phyloP scores from a whole-genome alignment of 2,888 invertebrate species.

The Tenthredo scrophulariae region DNA sequence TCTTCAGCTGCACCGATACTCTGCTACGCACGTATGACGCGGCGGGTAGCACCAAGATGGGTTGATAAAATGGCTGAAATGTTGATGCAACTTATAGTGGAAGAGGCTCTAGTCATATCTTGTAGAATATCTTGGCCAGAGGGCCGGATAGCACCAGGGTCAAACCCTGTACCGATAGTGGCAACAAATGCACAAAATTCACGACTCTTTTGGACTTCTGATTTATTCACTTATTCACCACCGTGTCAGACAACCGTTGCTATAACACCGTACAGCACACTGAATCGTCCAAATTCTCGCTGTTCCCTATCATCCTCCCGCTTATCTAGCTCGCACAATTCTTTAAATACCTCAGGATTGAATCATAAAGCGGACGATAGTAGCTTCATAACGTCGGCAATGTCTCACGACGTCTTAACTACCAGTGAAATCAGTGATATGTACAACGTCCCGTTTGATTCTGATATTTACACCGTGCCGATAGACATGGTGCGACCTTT shows the following conservation, averaged over 20 bases:
- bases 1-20: constrained; percentile 72
- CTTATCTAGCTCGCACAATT: constrained; percentile 92
- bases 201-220: constrained; percentile 80
- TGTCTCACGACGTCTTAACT: constrained; percentile 90
- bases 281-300: constrained; percentile 85
- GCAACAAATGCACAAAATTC: constrained; percentile 64
- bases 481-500: constrained; percentile 88
- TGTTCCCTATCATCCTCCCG: constrained; percentile 89
- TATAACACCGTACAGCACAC: constrained; percentile 75
- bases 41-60: constrained; percentile 65
- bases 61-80: constrained; percentile 78
- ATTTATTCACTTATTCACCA: constrained; percentile 80
- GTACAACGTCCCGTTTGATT: constrained; percentile 94
- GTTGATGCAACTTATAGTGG: constrained; percentile 78
- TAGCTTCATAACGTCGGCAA: constrained; percentile 92
- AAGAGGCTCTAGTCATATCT: constrained; percentile 79
- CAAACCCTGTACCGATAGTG: constrained; percentile 64
- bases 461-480: constrained; percentile 92
- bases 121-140: constrained; percentile 77
- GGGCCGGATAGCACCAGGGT: constrained; percentile 69
- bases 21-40: constrained; percentile 59
- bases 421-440: constrained; percentile 89
- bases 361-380: constrained; percentile 91
- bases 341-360: constrained; percentile 80
- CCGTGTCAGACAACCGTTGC: constrained; percentile 71